phyloP scores from a whole-genome alignment of 2,113 vertebrate species.

The Orientallactaga bullata region DNA sequence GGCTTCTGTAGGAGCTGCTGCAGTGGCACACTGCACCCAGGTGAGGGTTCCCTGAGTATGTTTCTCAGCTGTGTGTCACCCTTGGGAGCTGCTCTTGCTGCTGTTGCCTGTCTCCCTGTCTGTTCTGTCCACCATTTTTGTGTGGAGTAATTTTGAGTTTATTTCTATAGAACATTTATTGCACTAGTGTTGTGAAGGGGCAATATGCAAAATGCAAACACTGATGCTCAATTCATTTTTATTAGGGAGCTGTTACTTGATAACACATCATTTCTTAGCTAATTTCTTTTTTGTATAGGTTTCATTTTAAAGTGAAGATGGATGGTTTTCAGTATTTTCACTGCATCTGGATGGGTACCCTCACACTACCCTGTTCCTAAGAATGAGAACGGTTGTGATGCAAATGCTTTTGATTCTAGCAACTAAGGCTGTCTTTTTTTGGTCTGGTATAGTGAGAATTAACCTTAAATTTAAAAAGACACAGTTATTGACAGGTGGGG shows the following conservation, averaged over 20 bases:
- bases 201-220: neutral
- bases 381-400: neutral
- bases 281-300: neutral
- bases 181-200: neutral
- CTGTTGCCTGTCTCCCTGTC: neutral
- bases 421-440: neutral
- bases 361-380: neutral
- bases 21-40: neutral
- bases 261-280: neutral
- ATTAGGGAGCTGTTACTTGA: neutral
- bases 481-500: neutral
- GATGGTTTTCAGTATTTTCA: neutral
- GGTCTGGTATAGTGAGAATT: slow-evolving; percentile 28
- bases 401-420: neutral
- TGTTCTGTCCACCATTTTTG: neutral
- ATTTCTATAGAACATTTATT: neutral
- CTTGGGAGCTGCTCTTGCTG: neutral
- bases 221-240: neutral
- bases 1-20: neutral
- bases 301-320: slow-evolving; percentile 20
- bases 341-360: neutral
- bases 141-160: neutral
- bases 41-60: too few species aligned
- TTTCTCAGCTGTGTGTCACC: neutral
- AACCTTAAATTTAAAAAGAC: slow-evolving; percentile 4